Evolutionary conservation across 1,140 invertebrate species (phyloP), one percentile per base, ranked within the genome.

Genomic region (Eupristina koningsbergeri): DNA sequence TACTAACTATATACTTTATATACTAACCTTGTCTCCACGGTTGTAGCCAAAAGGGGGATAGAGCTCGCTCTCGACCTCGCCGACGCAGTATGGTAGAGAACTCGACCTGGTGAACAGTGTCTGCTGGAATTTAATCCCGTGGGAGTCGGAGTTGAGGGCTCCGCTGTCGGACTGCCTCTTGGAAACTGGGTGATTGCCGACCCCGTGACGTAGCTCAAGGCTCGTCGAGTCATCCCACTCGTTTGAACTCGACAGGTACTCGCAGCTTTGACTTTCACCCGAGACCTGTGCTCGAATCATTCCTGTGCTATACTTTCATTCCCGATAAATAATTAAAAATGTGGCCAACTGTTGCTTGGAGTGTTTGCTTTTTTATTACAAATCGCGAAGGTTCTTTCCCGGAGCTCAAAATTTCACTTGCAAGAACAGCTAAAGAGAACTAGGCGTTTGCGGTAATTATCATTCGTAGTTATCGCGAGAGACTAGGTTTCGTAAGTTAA

Each of bases 1-100:
- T n/a, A n/a, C n/a, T n/a, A n/a, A n/a, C n/a, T n/a, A n/a, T n/a
- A n/a, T n/a, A n/a, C n/a, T n/a, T n/a, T n/a, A n/a, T n/a, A n/a
- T n/a, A 81, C 71, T 79, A 86, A 93, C 92, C 90, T 93, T 90
- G 84, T 93, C 91, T 78, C 89, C 90, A 9, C 29, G 47, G 89
- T 0, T 89, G 88, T 96, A 96, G 89, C 96, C 96, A 89, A 96
- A 96, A 8, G 96, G 95, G 17, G 96, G 94, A 87, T 96, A 96
- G 84, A 96, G 95, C 15, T 80, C 78, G 78, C 94, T 95, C 90
- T 97, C 96, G 19, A 96, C 96, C 89, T 97, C 96, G 87, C 96
- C 96, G 81, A 95, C 95, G 89, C 95, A 96, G 90, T 96, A 96
- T 3, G 94, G 95, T n/a, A 96, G 91, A 1, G 96, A 96, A 63